A percentile compares a stretch with the other conserved stretches of the same genome.
These are phyloP conservation scores for Clarias fuscus DNA, from an alignment of 2,797 vertebrate species.

Conservation along the genomic window DNA sequence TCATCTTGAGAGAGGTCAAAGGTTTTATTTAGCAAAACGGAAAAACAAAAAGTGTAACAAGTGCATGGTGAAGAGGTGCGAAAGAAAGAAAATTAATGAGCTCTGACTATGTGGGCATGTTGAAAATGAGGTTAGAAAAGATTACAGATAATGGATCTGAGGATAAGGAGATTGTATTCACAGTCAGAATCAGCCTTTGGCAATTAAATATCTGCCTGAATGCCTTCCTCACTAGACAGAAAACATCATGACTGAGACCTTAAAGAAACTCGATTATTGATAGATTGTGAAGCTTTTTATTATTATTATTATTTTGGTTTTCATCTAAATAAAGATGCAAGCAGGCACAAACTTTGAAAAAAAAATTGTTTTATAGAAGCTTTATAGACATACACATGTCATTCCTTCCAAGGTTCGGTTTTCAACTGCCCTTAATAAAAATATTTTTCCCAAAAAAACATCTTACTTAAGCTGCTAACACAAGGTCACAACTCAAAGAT, in stretches of 20 bases:
- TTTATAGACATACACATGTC: no score
- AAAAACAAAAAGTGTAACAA: no score
- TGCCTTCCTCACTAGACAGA: neutral
- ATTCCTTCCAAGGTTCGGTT: no score
- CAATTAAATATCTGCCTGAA: slow-evolving; percentile 13
- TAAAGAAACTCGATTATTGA: neutral
- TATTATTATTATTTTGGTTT: no score
- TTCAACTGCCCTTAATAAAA: no score
- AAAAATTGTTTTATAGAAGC: no score
- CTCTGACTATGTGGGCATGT: neutral
- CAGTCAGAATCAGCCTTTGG: slow-evolving; percentile 12
- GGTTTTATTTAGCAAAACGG: neutral
- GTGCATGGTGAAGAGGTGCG: neutral
- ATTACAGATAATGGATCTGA: slow-evolving; percentile 26
- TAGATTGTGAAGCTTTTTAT: neutral
- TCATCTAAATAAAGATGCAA: neutral
- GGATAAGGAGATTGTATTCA: slow-evolving; percentile 27
- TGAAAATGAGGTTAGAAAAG: slow-evolving; percentile 16
- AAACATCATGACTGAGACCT: slow-evolving; percentile 2
- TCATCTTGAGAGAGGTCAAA: neutral
- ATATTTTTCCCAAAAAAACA: no score
- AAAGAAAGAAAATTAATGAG: slow-evolving; percentile 24
- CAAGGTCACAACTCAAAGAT: no score
- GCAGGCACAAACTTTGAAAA: no score
- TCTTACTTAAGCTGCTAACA: no score